Evolutionary conservation across 2,797 vertebrate species (phyloP).

Genomic region (Enoplosus armatus): DNA sequence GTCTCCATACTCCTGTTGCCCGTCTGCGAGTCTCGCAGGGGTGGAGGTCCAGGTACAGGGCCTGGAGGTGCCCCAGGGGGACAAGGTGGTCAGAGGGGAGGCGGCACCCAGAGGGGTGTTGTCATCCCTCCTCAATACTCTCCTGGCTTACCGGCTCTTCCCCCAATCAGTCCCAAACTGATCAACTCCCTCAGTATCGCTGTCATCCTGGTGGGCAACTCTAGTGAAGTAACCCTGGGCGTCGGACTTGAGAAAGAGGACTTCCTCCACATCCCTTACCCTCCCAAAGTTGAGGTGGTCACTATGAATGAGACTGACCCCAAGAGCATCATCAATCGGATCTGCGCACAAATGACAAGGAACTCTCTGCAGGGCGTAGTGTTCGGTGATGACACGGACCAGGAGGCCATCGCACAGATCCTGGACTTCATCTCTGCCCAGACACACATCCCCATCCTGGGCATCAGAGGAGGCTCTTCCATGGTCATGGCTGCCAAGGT

Average conservation of each 20-base stretch:
- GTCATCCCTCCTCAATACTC: slow-evolving; percentile 85
- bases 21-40: slow-evolving; percentile 82
- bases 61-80: slow-evolving; percentile 73
- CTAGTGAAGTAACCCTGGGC: slow-evolving; percentile 95
- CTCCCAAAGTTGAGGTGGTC: slow-evolving; percentile 96
- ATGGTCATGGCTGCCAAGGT: slow-evolving; percentile 99
- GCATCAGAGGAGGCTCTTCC: slow-evolving; percentile 97
- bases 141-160: slow-evolving; percentile 75
- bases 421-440: slow-evolving; percentile 99
- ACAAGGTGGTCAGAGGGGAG: slow-evolving; percentile 79
- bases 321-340: slow-evolving; percentile 97
- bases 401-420: slow-evolving; percentile 99
- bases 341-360: slow-evolving; percentile 96
- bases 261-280: slow-evolving; percentile 96
- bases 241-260: slow-evolving; percentile 98
- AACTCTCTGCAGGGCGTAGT: slow-evolving; percentile 97
- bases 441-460: slow-evolving; percentile 97
- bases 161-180: slow-evolving; percentile 85
- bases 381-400: slow-evolving; percentile 97
- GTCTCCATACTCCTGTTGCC: slow-evolving; percentile 77
- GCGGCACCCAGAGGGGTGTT: slow-evolving; percentile 75
- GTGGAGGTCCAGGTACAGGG: slow-evolving; percentile 72
- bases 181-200: slow-evolving; percentile 95
- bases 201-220: slow-evolving; percentile 97
- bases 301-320: slow-evolving; percentile 99